Evolutionary conservation across 2,797 vertebrate species (phyloP).

Genomic region (Decapterus maruadsi): DNA sequence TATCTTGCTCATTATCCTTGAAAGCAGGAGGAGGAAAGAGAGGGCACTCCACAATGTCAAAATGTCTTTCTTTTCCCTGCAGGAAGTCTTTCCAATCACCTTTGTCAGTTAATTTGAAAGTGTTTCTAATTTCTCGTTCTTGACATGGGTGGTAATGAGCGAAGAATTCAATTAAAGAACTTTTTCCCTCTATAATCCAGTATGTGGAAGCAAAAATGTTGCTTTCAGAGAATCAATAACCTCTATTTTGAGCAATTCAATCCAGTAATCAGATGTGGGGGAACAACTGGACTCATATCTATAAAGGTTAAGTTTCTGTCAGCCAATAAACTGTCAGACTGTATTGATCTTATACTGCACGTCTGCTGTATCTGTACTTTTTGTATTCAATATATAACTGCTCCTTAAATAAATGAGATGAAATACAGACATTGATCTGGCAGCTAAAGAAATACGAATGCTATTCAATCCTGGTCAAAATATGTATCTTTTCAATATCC

Average conservation of each 20-base stretch:
- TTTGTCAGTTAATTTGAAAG: slow-evolving; percentile 57
- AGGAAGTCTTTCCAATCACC: slow-evolving; percentile 62
- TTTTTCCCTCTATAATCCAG: slow-evolving; percentile 54
- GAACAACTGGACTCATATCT: slow-evolving; percentile 23
- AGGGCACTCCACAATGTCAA: not conserved
- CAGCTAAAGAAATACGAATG: not conserved
- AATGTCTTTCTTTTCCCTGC: slow-evolving; percentile 38
- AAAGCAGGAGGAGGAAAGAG: slow-evolving; percentile 25
- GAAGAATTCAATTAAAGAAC: slow-evolving; percentile 63
- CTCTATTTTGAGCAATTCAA: slow-evolving; percentile 50
- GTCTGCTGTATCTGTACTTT: not conserved
- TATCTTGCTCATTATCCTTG: slow-evolving; percentile 27
- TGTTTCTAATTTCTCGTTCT: slow-evolving; percentile 43
- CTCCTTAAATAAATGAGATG: not conserved
- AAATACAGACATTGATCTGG: not conserved
- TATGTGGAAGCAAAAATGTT: slow-evolving; percentile 51
- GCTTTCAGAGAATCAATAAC: slow-evolving; percentile 60
- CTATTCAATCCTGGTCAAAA: not conserved
- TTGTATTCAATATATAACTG: not conserved
- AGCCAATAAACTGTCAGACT: not conserved
- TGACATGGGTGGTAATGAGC: slow-evolving; percentile 60
- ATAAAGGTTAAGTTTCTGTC: not conserved
- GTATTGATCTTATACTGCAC: not conserved
- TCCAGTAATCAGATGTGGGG: slow-evolving; percentile 52
- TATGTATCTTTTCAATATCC: not conserved